Conservation (phyloP, 2,113 vertebrate genomes). For the Elachura formosa region DNA sequence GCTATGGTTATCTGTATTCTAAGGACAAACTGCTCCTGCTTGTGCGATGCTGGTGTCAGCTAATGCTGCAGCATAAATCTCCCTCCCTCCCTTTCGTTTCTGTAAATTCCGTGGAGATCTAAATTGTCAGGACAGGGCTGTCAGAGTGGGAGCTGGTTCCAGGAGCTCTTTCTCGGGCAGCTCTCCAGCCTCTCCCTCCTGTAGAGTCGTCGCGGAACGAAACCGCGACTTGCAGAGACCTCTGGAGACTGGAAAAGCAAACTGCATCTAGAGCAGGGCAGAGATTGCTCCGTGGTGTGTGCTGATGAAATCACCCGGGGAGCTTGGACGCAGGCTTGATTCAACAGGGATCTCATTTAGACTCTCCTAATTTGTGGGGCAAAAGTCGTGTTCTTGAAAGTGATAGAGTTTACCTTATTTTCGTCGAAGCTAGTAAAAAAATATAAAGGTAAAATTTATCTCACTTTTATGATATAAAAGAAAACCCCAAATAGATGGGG, state of each 20-base stretch:
- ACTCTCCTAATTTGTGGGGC: not conserved
- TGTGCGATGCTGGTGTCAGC: not conserved
- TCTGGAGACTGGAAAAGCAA: conserved; percentile 67
- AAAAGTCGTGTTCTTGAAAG: conserved; percentile 7
- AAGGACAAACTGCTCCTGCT: not conserved
- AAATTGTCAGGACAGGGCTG: not conserved
- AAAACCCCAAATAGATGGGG: not conserved
- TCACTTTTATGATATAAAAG: not conserved
- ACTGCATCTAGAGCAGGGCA: conserved; percentile 31
- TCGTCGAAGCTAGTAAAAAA: not conserved
- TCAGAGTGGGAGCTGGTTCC: not conserved
- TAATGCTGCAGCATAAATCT: not conserved
- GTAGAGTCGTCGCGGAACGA: not conserved
- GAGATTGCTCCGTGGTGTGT: not conserved
- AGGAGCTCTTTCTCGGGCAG: not conserved
- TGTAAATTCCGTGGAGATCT: not conserved
- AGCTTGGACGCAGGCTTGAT: not conserved
- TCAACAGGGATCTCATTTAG: not conserved
- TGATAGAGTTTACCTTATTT: not conserved
- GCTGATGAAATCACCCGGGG: not conserved
- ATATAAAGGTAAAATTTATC: not conserved
- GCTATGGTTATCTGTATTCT: not conserved
- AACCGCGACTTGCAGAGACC: conserved; percentile 73
- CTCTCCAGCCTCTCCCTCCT: not conserved
- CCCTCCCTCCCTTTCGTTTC: not conserved